phyloP scores from a whole-genome alignment of 2,797 vertebrate genomes.

The Chiloscyllium punctatum region DNA sequence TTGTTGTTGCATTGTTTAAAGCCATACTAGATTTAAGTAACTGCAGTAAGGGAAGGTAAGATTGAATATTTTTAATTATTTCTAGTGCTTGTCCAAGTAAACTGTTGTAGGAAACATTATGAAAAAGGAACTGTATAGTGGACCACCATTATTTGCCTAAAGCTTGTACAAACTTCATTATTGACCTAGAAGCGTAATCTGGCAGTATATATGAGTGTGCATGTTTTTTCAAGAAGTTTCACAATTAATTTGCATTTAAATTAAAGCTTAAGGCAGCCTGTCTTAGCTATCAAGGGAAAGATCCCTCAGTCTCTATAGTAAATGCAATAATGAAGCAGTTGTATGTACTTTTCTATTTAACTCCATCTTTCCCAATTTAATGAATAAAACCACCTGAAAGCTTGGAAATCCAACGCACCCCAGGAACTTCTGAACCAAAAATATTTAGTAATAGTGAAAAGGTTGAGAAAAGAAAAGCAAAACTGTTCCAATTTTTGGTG shows the following conservation, averaged over 20 bases:
- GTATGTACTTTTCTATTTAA: constrained; percentile 17
- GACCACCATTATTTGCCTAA: constrained; percentile 29
- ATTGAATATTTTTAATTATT: neutral
- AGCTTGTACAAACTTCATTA: constrained; percentile 34
- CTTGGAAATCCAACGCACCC: neutral
- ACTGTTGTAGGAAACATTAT: neutral
- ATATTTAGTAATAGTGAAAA: neutral
- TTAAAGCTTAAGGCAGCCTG: constrained; percentile 32
- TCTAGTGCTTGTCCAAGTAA: neutral
- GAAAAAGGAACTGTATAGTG: neutral
- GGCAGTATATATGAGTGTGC: neutral
- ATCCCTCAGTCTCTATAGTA: neutral
- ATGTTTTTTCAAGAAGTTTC: constrained; percentile 31
- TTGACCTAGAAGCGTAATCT: constrained; percentile 28
- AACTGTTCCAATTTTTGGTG: neutral
- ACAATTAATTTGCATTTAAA: constrained; percentile 39
- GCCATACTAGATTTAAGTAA: neutral
- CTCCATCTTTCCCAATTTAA: neutral
- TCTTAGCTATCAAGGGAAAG: constrained; percentile 6
- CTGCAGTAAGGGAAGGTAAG: neutral
- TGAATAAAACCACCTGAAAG: neutral
- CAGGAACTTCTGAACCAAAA: neutral
- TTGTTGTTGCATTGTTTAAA: neutral
- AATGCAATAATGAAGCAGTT: constrained; percentile 30
- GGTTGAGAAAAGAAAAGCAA: neutral